Evolutionary conservation across 2,113 vertebrate species (phyloP), one percentile per base, ranked within the genome.

Genomic region (Oenanthe melanoleuca): DNA sequence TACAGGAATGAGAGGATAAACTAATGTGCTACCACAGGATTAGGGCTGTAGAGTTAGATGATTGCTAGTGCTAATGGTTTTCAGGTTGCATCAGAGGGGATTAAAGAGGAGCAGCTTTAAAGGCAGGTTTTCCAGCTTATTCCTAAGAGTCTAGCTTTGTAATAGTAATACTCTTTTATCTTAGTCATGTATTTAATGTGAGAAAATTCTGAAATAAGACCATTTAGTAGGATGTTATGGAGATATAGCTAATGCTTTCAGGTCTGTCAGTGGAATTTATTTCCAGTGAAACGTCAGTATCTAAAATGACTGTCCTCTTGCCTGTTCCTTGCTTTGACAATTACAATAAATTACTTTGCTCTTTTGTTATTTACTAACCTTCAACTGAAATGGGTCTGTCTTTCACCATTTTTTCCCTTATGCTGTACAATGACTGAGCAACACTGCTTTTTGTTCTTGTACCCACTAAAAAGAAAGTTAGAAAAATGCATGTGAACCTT

Each of bases 201-300:
- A 65, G 38, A 73, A 84, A 73, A 69, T 89, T 47, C 18, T 85
- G 52, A 85, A 85, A 26, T 70, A 28, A 56, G 34, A 57, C 81
- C 0, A n/a, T 63, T 74, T 75, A 71, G 5, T 72, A 81, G 34
- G 3, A 31, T 82, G 15, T 40, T 82, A 19, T 9, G 8, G 29
- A 75, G 38, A 63, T 26, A 47, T 6, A 67, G 6, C 31, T 61
- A 34, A 44, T 63, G 24, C 22, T 74, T 88, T 78, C n/a, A 47
- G 25, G 7, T 81, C 28, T 75, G 17, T 85, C 25, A 60, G 45
- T 22, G n/a, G 21, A 70, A 60, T 69, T 47, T 22, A 47, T 88
- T 92, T 75, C 25, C 23, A 45, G 0, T 66, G 34, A 82, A 71
- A 34, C 0, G 0, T 56, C 45, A 23, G 24, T 42, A 42, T 55